Evolutionary conservation across 2,888 invertebrate species (phyloP), one percentile per base, ranked within the genome.

Genomic region (Xanthorhoe designata): DNA sequence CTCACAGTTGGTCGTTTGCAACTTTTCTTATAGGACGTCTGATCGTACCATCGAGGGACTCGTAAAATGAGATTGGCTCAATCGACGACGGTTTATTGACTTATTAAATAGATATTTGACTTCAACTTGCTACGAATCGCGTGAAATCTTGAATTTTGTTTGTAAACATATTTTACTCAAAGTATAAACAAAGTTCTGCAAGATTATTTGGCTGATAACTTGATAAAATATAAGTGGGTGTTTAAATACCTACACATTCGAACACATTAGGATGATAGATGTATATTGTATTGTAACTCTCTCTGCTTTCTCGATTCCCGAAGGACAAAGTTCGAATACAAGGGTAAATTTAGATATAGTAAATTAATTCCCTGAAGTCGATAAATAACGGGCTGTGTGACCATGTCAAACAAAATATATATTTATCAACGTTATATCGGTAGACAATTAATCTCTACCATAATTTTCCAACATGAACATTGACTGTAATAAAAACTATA

Each of bases 41-140:
- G 88, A 88, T 85, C 83, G 75, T 79, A 84, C 83, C 83, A 84
- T 78, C 88, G 68, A 80, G 90, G 87, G 90, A 87, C 84, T 88
- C 89, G 80, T 91, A 90, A 91, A 91, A 86, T 82, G 85, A 89
- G 91, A 91, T 91, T 91, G 89, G 85, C 80, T 82, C 88, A 86
- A 89, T 90, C 88, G 88, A 81, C 83, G 84, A 81, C 83, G 85
- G 83, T 90, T 90, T 90, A 90, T 88, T 87, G 89, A 89, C 89
- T 89, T 90, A 90, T 90, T 90, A 90, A 89, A 90, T 90, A 84
- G 88, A 89, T 89, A 84, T 88, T 84, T 84, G 78, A 82, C 84
- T 86, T 83, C 79, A 81, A 81, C 82, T 81, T 78, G 78, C 77
- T 78, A 71, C 66, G 79, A 84, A 77, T 78, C 75, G 79, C 75